Base-by-base conservation (phyloP, 1,140 invertebrate species). In the Epicauta chinensis region DNA sequence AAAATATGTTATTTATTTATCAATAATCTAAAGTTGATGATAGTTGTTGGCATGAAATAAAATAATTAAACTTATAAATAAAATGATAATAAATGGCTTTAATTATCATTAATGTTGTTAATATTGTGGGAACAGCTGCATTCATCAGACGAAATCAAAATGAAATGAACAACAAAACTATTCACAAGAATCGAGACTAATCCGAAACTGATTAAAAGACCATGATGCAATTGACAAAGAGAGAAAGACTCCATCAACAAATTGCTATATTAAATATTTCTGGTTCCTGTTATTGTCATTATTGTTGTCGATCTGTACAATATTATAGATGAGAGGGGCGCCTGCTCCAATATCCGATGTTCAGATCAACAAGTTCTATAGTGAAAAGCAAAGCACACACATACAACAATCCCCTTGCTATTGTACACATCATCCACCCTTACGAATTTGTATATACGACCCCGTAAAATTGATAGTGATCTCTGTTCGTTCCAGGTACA, bases 361-460 rank as follows among this genome's bases (percentile, higher is more conserved):
- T 62, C 65, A 61, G 60, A 65, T 67, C 65, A 67, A 67, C 65
- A 67, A 67, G 65, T 67, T 51, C 49, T 45, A n/a, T n/a, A 67
- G 58, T 64, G 44, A 56, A 49, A 56, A 41, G 51, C 58, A 63
- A 57, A 55, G 57, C 55, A 55, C 56, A n/a, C 56, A 55, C 63
- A 48, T 46, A 48, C 23, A 23, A 23, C 23, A 23, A 7, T 29
- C 16, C 40, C 41, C 44, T 16, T 14, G 23, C 55, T 44, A 61
- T 66, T 64, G 56, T 60, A 51, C 51, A 14, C 23, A 35, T n/a
- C n/a, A n/a, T 23, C 30, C 48, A 58, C 55, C 53, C 29, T 31
- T 23, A 45, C 50, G 41, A 59, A 62, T 62, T 63, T 64, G 62
- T 62, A 64, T n/a, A n/a, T 60, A 62, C 61, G 59, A 62, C 56